Conservation (phyloP, 2,888 invertebrate species). For the Gastracanthus pulcherrimus region DNA sequence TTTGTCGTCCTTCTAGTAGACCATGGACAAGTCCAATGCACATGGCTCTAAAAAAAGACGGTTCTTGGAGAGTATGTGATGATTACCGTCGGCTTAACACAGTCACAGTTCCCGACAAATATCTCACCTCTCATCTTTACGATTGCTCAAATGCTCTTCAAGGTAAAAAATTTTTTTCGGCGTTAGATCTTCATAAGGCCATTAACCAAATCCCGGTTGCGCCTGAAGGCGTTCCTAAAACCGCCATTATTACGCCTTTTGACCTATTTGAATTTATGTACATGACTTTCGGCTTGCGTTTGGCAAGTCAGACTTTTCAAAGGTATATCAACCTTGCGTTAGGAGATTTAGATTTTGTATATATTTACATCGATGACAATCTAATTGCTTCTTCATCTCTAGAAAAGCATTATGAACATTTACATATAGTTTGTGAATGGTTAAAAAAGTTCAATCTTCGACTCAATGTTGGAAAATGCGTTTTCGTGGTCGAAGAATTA, state of each 20-base stretch:
- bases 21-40: constrained; percentile 72
- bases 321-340: constrained; percentile 67
- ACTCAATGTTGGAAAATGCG: too few species aligned
- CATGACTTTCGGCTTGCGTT: background rate
- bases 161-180: constrained; percentile 52
- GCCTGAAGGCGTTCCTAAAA: background rate
- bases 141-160: background rate
- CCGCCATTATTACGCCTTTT: background rate
- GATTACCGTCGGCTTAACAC: constrained; percentile 64
- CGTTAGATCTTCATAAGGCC: background rate
- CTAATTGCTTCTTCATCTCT: background rate
- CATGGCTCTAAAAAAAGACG: constrained; percentile 61
- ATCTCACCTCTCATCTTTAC: constrained; percentile 52
- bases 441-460: too few species aligned
- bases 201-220: background rate
- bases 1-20: constrained; percentile 73
- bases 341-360: background rate
- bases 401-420: constrained; percentile 37
- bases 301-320: background rate
- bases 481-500: too few species aligned
- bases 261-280: background rate
- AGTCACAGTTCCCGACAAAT: constrained; percentile 63
- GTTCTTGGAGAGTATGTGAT: constrained; percentile 47
- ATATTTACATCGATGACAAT: background rate
- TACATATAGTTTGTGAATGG: constrained; percentile 28